These are phyloP conservation scores for Scaptomyza parva DNA, from an alignment of 2,888 invertebrate species.

Conservation along the genomic window DNA sequence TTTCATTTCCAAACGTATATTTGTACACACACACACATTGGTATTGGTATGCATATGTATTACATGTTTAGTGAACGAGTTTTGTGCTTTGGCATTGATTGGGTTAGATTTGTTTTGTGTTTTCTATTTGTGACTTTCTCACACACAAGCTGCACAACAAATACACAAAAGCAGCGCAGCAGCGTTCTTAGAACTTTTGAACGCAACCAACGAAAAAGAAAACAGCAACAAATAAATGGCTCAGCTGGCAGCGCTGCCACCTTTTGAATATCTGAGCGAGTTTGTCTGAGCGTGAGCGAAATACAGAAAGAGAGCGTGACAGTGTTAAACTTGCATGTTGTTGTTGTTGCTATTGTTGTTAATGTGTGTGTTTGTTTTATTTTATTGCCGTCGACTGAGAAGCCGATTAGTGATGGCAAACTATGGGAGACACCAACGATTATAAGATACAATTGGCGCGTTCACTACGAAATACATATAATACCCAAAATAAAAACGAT, in stretches of 20 bases:
- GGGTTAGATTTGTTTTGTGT: slow-evolving; percentile 45
- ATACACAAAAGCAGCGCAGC: slow-evolving; percentile 7
- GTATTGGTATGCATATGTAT: background rate
- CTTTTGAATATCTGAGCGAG: slow-evolving; percentile 38
- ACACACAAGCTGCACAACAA: slow-evolving; percentile 36
- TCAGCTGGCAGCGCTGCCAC: slow-evolving; percentile 37
- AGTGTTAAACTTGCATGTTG: slow-evolving; percentile 2
- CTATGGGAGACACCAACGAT: background rate
- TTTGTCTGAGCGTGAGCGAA: slow-evolving; percentile 27
- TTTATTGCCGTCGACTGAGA: slow-evolving; percentile 23
- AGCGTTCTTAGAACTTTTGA: slow-evolving; percentile 9
- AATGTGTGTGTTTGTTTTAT: slow-evolving; percentile 18
- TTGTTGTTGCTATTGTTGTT: slow-evolving; percentile 26
- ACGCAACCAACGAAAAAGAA: slow-evolving; percentile 45
- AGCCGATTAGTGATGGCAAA: slow-evolving; percentile 10
- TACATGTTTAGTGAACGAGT: slow-evolving; percentile 35
- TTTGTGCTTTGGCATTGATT: slow-evolving; percentile 39
- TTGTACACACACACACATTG: slow-evolving; percentile 10
- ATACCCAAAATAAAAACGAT: background rate
- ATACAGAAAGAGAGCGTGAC: slow-evolving; percentile 25
- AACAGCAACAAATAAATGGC: slow-evolving; percentile 49
- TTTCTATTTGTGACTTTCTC: slow-evolving; percentile 67
- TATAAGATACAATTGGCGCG: background rate
- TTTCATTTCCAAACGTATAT: slow-evolving; percentile 16
- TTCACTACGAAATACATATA: no score